A percentile compares a stretch with the other conserved stretches of the same genome.
phyloP scores from a whole-genome alignment of 2,797 vertebrate genomes.

The Anomalospiza imberbis region DNA sequence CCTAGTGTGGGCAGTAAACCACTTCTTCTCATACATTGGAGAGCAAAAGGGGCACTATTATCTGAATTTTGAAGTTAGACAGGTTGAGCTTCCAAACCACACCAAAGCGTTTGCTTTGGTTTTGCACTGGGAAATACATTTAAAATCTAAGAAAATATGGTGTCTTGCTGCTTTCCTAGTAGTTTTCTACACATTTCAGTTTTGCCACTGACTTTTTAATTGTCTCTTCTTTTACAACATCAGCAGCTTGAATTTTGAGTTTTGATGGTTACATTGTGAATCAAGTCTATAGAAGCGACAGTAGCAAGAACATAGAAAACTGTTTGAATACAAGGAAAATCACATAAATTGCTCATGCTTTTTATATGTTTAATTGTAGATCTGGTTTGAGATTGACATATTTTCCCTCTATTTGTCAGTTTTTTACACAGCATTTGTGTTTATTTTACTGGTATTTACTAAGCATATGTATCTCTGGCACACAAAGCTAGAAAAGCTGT shows the following conservation, averaged over 20 bases:
- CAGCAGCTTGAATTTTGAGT: neutral
- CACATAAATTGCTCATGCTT: neutral
- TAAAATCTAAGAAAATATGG: neutral
- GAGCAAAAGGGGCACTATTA: neutral
- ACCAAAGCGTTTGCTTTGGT: neutral
- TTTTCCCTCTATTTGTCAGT: slow-evolving; percentile 20
- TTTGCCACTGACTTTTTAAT: slow-evolving; percentile 15
- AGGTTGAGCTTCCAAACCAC: neutral
- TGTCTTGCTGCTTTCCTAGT: neutral
- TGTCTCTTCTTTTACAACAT: neutral
- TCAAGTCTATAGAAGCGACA: neutral
- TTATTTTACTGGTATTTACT: slow-evolving; percentile 21
- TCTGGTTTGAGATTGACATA: slow-evolving; percentile 26
- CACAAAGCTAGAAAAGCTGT: neutral
- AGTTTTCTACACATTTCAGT: neutral
- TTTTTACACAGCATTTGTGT: slow-evolving; percentile 11
- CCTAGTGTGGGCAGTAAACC: neutral
- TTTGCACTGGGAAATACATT: neutral
- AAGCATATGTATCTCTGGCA: neutral
- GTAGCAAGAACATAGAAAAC: neutral
- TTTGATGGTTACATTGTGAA: slow-evolving; percentile 28
- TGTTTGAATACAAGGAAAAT: neutral
- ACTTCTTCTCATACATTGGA: neutral
- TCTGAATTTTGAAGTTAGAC: neutral
- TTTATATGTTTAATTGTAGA: slow-evolving; percentile 45